Evolutionary conservation across 37 sponge, comb jelly and placozoan species (phyloP).

Genomic region (Cliona cf. orientalis): DNA sequence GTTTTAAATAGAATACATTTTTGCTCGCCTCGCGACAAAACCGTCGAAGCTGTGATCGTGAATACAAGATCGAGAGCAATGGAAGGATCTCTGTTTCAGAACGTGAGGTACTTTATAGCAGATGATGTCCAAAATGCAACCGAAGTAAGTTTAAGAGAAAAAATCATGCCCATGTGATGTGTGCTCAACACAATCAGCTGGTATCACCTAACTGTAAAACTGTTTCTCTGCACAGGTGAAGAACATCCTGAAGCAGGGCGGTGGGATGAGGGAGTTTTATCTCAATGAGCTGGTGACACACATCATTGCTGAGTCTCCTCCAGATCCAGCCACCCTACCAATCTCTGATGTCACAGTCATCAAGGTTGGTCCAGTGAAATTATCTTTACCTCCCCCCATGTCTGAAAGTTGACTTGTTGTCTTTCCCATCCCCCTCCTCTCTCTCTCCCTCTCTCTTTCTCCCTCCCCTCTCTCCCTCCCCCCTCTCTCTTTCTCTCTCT

Average conservation of each 20-base stretch:
- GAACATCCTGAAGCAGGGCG: constrained; percentile 63
- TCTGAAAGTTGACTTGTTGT: not conserved
- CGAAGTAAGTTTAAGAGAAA: constrained; percentile 29
- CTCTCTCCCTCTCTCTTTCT: not conserved
- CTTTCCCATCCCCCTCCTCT: too few species aligned
- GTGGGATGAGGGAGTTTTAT: constrained; percentile 79
- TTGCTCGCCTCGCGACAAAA: too few species aligned
- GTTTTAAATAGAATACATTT: too few species aligned
- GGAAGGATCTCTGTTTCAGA: too few species aligned
- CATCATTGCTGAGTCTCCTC: constrained; percentile 54
- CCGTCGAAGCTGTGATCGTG: too few species aligned
- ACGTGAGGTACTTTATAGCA: constrained; percentile 37
- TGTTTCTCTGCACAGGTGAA: constrained; percentile 61
- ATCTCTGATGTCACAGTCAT: too few species aligned
- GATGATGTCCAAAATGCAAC: constrained; percentile 3
- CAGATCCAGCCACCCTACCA: not conserved
- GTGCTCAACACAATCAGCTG: too few species aligned
- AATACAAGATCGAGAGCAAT: too few species aligned
- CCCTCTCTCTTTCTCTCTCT: not conserved
- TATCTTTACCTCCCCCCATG: too few species aligned
- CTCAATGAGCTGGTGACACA: constrained; percentile 78
- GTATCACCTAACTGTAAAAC: not conserved
- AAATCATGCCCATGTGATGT: too few species aligned
- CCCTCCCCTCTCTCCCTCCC: not conserved
- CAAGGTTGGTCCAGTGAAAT: too few species aligned